phyloP scores from a whole-genome alignment of 2,888 invertebrate species.

The Microctonus brassicae region DNA sequence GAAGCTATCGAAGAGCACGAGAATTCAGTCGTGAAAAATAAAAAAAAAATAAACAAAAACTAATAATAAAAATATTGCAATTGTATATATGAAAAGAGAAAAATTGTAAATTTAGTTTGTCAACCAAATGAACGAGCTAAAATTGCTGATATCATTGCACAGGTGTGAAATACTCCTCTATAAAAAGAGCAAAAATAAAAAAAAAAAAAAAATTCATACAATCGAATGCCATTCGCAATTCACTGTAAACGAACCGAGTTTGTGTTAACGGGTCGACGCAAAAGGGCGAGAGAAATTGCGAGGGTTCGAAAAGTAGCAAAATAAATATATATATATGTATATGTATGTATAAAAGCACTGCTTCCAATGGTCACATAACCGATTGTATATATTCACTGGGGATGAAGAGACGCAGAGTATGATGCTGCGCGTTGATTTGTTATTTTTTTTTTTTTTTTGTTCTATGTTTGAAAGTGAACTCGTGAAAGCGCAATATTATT shows the following conservation, averaged over 20 bases:
- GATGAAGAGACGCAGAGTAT: background rate
- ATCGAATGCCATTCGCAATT: conserved; percentile 15
- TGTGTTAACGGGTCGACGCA: background rate
- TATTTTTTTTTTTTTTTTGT: background rate
- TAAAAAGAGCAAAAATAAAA: conserved; percentile 1
- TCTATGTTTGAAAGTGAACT: background rate
- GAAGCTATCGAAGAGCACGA: no score
- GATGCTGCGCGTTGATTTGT: background rate
- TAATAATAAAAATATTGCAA: no score
- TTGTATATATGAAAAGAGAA: background rate
- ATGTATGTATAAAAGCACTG: background rate
- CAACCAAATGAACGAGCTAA: conserved; percentile 26
- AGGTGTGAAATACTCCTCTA: conserved; percentile 42
- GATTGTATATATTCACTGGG: background rate
- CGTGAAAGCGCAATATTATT: background rate
- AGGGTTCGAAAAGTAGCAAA: background rate
- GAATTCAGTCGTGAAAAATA: no score
- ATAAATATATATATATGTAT: background rate
- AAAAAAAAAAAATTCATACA: no score
- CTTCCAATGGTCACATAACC: background rate
- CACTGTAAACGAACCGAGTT: conserved; percentile 4
- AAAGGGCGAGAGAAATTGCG: background rate
- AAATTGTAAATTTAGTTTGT: background rate
- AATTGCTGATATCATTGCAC: conserved; percentile 41
- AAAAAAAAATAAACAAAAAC: no score